Conservation (phyloP, 2,888 invertebrate genomes). For the Stratiomys singularior region DNA sequence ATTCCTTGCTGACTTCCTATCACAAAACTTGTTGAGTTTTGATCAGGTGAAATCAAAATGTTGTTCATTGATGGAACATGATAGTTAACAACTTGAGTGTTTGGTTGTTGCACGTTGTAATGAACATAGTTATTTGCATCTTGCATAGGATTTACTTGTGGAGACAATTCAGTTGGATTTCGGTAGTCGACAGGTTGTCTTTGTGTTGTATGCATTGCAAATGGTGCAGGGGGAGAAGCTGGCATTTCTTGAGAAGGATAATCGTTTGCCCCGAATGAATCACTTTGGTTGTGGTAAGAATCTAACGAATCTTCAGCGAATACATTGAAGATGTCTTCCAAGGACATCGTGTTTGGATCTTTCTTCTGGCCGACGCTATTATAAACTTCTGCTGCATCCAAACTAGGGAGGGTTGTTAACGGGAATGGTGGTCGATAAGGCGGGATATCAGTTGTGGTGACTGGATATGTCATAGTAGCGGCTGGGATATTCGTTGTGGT, state of each 20-base stretch:
- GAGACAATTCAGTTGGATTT: constrained; percentile 11
- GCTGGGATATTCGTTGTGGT: constrained; percentile 45
- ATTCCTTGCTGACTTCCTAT: constrained; percentile 73
- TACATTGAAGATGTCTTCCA: constrained; percentile 63
- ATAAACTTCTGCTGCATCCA: constrained; percentile 51
- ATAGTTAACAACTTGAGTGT: constrained; percentile 60
- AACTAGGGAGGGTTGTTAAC: neutral
- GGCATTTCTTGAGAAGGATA: constrained; percentile 59
- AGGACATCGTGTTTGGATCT: constrained; percentile 60
- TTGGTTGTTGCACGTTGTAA: constrained; percentile 64
- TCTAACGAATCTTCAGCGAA: constrained; percentile 62
- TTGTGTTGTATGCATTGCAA: constrained; percentile 55
- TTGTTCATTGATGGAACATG: constrained; percentile 69
- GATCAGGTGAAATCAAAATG: constrained; percentile 72
- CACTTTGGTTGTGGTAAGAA: neutral
- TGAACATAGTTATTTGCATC: constrained; percentile 63
- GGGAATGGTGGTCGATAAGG: constrained; percentile 9
- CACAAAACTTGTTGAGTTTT: constrained; percentile 73
- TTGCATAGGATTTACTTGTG: constrained; percentile 39
- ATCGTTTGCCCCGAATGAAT: no score
- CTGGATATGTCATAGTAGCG: constrained; percentile 52
- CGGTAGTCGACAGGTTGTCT: constrained; percentile 36
- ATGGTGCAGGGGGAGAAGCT: constrained; percentile 62
- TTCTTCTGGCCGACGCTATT: constrained; percentile 52
- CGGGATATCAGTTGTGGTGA: constrained; percentile 47